Base-by-base conservation (phyloP, 2,113 vertebrate species). In the Ammospiza caudacuta region DNA sequence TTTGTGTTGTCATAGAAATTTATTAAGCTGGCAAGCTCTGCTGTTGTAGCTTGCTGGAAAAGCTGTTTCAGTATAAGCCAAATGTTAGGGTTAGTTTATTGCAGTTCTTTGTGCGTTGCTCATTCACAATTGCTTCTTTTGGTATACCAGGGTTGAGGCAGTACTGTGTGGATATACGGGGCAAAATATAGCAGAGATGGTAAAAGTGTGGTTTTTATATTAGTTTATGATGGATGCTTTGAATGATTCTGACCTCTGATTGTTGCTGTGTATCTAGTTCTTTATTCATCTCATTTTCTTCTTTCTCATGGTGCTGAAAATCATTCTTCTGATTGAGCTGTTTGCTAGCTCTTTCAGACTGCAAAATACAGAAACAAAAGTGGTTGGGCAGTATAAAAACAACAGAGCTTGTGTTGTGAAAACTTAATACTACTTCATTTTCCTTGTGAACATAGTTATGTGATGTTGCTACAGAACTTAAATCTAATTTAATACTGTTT, bases 1-100 rank as follows among this genome's bases (percentile, higher is more conserved):
- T 96, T 67, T 70, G 25, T 95, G 90, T 95, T 92, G 88, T 96
- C 92, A 78, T 86, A 94, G 92, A 69, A 88, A 92, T 92, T 63
- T 91, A 79, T 92, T 69, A 86, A 92, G 92, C 85, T 96, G 88
- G 79, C 88, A 92, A 41, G 68, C 79, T 74, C 24, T 5, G 31
- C 72, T 93, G 68, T 61, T 83, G 68, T 69, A 84, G 66, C 85
- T 93, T 16, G 3, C 79, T 92, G 81, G 81, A 89, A 91, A 94
- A 94, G 84, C 91, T 91, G 94, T 87, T 93, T 46, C 49, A 23
- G 69, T 67, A 8, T 19, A 73, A 96, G 93, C 80, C 90, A 93
- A 83, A 79, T 69, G 86, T 93, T 92, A 44, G 62, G 61, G 41
- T 88, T 83, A 61, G 88, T 83, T 95, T 91, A 88, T 77, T 96